Evolutionary conservation across 2,888 invertebrate genomes (phyloP).

Genomic region (Aphidius colemani): DNA sequence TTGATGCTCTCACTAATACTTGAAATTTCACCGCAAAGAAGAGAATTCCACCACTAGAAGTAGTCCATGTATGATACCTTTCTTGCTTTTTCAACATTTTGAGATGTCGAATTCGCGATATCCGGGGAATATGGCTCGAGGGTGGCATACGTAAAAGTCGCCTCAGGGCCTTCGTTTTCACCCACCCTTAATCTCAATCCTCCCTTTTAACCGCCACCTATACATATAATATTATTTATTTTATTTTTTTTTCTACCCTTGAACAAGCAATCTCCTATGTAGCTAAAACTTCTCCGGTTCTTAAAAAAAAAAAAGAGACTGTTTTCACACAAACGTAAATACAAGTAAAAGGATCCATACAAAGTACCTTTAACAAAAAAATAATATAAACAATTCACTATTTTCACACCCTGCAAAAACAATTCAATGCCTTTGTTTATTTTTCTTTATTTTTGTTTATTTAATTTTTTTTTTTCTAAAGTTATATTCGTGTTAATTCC

Average conservation of each 20-base stretch:
- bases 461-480: background rate
- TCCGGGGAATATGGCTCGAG: slow-evolving; percentile 24
- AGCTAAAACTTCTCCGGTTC: background rate
- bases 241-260: background rate
- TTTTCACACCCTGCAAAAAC: too few relatives aligned
- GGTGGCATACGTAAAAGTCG: slow-evolving; percentile 29
- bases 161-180: slow-evolving; percentile 19
- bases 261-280: background rate
- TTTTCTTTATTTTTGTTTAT: too few relatives aligned
- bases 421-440: too few relatives aligned
- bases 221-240: background rate
- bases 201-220: too few relatives aligned
- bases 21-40: background rate
- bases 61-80: slow-evolving; percentile 8
- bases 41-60: slow-evolving; percentile 14
- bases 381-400: too few relatives aligned
- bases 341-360: too few relatives aligned
- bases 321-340: background rate
- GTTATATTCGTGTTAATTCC: background rate
- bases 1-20: background rate
- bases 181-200: background rate
- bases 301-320: background rate
- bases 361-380: too few relatives aligned
- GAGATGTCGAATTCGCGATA: slow-evolving; percentile 32
- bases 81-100: slow-evolving; percentile 8